These are phyloP conservation scores for Tribolium freemani DNA, from an alignment of 2,888 invertebrate genomes.

Conservation along the genomic window DNA sequence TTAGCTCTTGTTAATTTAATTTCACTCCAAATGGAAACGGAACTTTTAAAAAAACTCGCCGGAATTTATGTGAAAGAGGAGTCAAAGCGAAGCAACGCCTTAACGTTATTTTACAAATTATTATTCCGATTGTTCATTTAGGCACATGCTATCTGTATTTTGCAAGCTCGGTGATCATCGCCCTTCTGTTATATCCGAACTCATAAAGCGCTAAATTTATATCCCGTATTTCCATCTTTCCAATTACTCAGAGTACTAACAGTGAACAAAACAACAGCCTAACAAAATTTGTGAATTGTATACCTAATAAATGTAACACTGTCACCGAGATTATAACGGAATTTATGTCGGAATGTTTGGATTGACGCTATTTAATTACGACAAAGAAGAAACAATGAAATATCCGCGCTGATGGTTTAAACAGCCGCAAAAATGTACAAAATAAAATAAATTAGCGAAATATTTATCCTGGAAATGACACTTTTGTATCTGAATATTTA, in stretches of 20 bases:
- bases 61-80: neutral
- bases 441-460: neutral
- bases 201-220: constrained; percentile 27
- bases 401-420: neutral
- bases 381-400: neutral
- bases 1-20: neutral
- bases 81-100: neutral
- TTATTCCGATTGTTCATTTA: neutral
- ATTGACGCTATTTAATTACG: constrained; percentile 21
- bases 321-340: constrained; percentile 8
- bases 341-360: constrained; percentile 14
- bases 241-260: constrained; percentile 25
- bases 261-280: constrained; percentile 14
- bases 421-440: neutral
- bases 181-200: constrained; percentile 19
- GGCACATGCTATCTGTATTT: neutral
- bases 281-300: constrained; percentile 13
- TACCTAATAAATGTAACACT: constrained; percentile 7
- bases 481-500: too few relatives aligned
- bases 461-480: neutral
- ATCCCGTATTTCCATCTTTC: constrained; percentile 25
- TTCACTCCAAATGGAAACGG: neutral
- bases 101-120: neutral
- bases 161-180: constrained; percentile 3
- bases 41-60: neutral